Base-by-base conservation (phyloP, 2,888 invertebrate genomes). In the Scaptomyza flava region DNA sequence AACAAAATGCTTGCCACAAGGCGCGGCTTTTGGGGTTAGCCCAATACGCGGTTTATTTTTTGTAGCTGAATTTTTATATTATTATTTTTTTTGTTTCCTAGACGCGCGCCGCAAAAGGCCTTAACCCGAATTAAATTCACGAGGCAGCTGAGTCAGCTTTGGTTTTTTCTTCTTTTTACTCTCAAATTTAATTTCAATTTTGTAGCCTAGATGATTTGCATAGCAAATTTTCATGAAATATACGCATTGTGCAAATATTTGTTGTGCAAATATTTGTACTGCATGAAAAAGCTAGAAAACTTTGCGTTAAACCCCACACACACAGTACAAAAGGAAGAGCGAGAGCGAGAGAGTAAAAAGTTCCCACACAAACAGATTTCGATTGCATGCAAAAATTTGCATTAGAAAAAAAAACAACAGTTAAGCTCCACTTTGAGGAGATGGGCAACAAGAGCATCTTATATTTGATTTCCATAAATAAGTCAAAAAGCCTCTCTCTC, bases 51-150 rank as follows among this genome's bases (percentile, higher is more conserved):
- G 79, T 69, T 60, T 45, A 20, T 46, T 23, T 46, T 46, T 34
- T 56, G 36, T 14, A 2, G 36, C 36, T 41, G 6, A 45, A 17
- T 17, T 17, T 17, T 17, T 17, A 17, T 17, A 17, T 17, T 17
- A 17, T 17, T 17, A 34, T 17, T 48, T 14, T 33, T 72, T 72
- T 58, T 77, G 62, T 60, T 73, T 67, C 53, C 58, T 62, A 66
- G 57, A 63, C 71, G 33, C 62, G 34, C 20, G 36, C 34, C 34
- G n/a, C 70, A 70, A 69, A 70, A 63, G 71, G 65, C 83, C 81
- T 82, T 83, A 82, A 83, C 83, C 83, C 83, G 68, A 58, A 79
- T 81, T 72, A 77, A 77, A 71, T 76, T 68, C 59, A 46, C 48
- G 54, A 72, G 57, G 36, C 53, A 70, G 70, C 66, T 53, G 60